phyloP scores from a whole-genome alignment of 2,888 invertebrate genomes.

The Agonopterix arenella region DNA sequence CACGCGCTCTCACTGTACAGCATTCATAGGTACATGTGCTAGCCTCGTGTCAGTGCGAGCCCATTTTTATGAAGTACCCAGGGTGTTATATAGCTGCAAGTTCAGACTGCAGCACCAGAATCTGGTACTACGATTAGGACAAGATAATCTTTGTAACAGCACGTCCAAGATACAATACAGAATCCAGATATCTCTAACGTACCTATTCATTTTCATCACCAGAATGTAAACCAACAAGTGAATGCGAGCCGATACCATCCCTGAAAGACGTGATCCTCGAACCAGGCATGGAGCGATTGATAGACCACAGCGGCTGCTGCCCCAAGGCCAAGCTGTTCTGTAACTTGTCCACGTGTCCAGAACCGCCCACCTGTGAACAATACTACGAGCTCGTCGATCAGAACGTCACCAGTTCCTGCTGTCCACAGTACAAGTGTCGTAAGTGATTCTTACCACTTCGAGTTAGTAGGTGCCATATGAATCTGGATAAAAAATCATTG shows the following conservation, averaged over 20 bases:
- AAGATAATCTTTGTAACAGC: too few relatives aligned
- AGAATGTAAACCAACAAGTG: slow-evolving; percentile 85
- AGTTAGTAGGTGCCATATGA: too few relatives aligned
- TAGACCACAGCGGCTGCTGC: slow-evolving; percentile 81
- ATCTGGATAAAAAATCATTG: too few relatives aligned
- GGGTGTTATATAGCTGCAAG: too few relatives aligned
- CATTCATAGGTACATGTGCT: too few relatives aligned
- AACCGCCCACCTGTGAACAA: slow-evolving; percentile 74
- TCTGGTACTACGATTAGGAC: too few relatives aligned
- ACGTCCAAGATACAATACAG: too few relatives aligned
- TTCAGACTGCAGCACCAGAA: too few relatives aligned
- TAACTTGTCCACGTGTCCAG: slow-evolving; percentile 78
- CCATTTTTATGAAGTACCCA: too few relatives aligned
- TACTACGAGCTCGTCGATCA: slow-evolving; percentile 64
- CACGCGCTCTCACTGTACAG: too few relatives aligned
- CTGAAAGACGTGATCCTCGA: slow-evolving; percentile 66
- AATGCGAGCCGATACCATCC: slow-evolving; percentile 76
- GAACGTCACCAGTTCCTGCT: slow-evolving; percentile 74
- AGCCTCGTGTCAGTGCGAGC: too few relatives aligned
- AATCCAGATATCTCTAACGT: neutral
- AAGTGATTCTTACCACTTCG: slow-evolving; percentile 12
- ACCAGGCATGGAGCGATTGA: slow-evolving; percentile 77
- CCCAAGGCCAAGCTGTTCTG: slow-evolving; percentile 79
- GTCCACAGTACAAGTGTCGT: slow-evolving; percentile 82
- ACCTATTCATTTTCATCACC: neutral